Evolutionary conservation across 2,797 vertebrate species (phyloP).

Genomic region (Apogon hyalosoma): DNA sequence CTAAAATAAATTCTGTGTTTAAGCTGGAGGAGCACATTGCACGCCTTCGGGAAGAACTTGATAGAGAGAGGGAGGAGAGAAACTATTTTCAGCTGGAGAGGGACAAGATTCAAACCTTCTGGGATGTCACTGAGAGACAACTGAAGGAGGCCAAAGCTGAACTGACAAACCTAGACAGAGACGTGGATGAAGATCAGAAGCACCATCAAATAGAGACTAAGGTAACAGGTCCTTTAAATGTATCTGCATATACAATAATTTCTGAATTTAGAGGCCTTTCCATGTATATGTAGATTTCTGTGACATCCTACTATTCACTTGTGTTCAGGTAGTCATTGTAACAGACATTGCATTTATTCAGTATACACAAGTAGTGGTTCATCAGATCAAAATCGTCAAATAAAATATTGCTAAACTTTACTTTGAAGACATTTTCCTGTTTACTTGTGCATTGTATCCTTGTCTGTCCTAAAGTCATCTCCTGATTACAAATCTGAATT

Average conservation of each 20-base stretch:
- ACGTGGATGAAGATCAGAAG: conserved; percentile 90
- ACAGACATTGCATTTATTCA: not conserved
- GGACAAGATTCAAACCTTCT: conserved; percentile 87
- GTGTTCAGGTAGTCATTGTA: too few species aligned
- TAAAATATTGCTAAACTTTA: not conserved
- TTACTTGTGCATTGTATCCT: too few species aligned
- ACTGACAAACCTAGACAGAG: conserved; percentile 86
- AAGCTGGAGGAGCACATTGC: conserved; percentile 87
- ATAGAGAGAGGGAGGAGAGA: conserved; percentile 90
- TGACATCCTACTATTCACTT: too few species aligned
- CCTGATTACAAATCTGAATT: too few species aligned
- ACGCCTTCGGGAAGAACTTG: conserved; percentile 87
- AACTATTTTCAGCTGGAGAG: conserved; percentile 93
- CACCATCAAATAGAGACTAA: conserved; percentile 92
- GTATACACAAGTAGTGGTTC: not conserved
- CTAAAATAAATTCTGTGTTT: conserved; percentile 23
- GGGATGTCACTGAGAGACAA: conserved; percentile 86
- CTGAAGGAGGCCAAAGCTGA: conserved; percentile 88
- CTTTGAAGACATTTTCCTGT: too few species aligned
- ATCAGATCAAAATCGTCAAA: not conserved
- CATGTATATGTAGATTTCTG: too few species aligned
- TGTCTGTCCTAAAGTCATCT: too few species aligned
- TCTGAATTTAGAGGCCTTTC: too few species aligned
- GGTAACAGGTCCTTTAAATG: conserved; percentile 70
- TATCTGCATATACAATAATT: too few species aligned